These are phyloP conservation scores for Hirundo rustica DNA, from an alignment of 2,797 vertebrate genomes.

Conservation along the genomic window DNA sequence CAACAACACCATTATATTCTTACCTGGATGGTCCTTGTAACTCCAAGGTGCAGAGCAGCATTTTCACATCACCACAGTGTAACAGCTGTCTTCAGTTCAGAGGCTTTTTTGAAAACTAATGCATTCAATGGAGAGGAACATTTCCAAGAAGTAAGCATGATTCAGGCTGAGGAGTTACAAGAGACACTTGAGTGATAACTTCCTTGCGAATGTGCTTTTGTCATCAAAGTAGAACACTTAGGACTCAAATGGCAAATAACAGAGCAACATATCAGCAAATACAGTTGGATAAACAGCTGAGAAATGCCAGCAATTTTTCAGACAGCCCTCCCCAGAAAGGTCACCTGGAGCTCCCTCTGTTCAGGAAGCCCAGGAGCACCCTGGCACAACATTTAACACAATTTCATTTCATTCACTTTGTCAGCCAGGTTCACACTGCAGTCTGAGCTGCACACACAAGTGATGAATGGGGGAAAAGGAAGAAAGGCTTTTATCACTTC, in stretches of 20 bases:
- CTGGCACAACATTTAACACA: not conserved
- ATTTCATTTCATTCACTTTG: not conserved
- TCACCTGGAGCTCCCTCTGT: not conserved
- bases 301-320: not conserved
- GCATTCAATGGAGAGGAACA: not conserved
- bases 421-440: not conserved
- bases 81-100: not conserved
- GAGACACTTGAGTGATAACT: not conserved
- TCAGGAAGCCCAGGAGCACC: not conserved
- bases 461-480: not conserved
- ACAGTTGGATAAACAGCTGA: not conserved
- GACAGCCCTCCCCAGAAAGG: not conserved
- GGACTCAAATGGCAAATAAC: not conserved
- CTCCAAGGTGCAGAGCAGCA: not conserved
- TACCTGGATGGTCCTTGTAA: not conserved
- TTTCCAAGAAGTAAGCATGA: not conserved
- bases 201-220: not conserved
- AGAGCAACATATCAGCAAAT: not conserved
- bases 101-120: not conserved
- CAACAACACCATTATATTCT: accelerated
- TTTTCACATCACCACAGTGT: accelerated
- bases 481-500: not conserved
- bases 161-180: not conserved
- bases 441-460: not conserved
- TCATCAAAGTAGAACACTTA: not conserved